These are phyloP conservation scores for Drosophila ficusphila DNA, from an alignment of 1,140 invertebrate genomes.

Conservation along the genomic window DNA sequence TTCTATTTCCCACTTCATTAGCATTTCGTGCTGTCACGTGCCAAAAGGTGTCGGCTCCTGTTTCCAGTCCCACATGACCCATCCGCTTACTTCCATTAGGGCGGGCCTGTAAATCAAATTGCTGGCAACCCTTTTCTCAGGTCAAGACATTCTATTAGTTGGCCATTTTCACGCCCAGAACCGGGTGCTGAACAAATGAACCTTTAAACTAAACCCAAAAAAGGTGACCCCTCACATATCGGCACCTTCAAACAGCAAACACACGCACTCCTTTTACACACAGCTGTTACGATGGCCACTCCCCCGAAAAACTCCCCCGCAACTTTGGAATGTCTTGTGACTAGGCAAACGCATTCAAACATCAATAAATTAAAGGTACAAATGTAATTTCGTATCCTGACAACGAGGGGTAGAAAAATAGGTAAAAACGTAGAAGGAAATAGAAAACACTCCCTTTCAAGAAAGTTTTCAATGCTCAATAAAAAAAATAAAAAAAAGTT, in stretches of 20 bases:
- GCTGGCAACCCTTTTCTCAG: constrained; percentile 53
- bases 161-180: constrained; percentile 73
- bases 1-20: constrained; percentile 45
- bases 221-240: constrained; percentile 41
- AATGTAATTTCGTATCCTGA: constrained; percentile 75
- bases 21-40: constrained; percentile 46
- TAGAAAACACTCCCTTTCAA: too few species aligned
- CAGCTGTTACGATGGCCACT: constrained; percentile 41
- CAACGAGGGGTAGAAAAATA: constrained; percentile 23
- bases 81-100: constrained; percentile 49
- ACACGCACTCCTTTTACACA: constrained; percentile 20
- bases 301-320: constrained; percentile 28
- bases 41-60: constrained; percentile 6
- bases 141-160: constrained; percentile 69
- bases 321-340: constrained; percentile 11
- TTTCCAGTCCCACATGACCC: constrained; percentile 22
- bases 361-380: constrained; percentile 81
- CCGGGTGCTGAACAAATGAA: constrained; percentile 46
- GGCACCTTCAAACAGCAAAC: constrained; percentile 28
- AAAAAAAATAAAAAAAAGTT: too few species aligned
- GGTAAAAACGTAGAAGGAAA: constrained; percentile 11
- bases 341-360: constrained; percentile 65
- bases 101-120: constrained; percentile 50
- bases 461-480: background rate
- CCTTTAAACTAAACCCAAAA: constrained; percentile 52